Percentiles rank a stretch among this genome's conserved stretches.
phyloP scores from a whole-genome alignment of 2,888 invertebrate species.

The Cyrtodaria siliqua region DNA sequence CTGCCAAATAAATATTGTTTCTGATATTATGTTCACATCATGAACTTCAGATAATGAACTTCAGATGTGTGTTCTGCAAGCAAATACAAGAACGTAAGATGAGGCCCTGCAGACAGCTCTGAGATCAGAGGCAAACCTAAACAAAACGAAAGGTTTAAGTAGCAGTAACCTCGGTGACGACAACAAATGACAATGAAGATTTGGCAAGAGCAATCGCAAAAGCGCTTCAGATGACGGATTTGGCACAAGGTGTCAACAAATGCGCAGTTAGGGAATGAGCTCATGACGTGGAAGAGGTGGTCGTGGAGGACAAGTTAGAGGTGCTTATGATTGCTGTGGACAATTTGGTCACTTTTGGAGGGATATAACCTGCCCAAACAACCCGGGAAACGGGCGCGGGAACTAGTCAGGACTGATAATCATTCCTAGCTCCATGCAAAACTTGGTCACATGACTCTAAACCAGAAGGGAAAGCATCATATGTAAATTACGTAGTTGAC shows the following conservation, averaged over 20 bases:
- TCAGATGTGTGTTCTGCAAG: slow-evolving; percentile 11
- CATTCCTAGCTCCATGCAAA: slow-evolving; percentile 3
- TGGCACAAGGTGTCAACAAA: neutral
- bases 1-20: too few species aligned
- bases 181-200: neutral
- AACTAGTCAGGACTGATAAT: neutral
- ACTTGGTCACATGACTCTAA: too few species aligned
- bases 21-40: slow-evolving; percentile 1
- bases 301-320: neutral
- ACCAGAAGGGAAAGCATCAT: too few species aligned
- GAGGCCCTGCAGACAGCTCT: slow-evolving; percentile 13
- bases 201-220: slow-evolving; percentile 10
- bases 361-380: slow-evolving; percentile 7
- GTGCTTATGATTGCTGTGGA: slow-evolving; percentile 2
- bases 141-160: neutral
- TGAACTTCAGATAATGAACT: slow-evolving; percentile 11
- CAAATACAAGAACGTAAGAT: slow-evolving; percentile 11
- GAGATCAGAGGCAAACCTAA: slow-evolving; percentile 1
- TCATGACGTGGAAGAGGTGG: slow-evolving; percentile 5
- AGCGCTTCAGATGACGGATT: neutral
- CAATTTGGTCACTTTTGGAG: slow-evolving; percentile 20
- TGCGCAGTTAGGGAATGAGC: neutral
- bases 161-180: neutral
- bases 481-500: neutral
- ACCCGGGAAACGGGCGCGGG: slow-evolving; percentile 1